Base-by-base conservation (phyloP, 1,140 invertebrate genomes). In the Charaxes varanes region DNA sequence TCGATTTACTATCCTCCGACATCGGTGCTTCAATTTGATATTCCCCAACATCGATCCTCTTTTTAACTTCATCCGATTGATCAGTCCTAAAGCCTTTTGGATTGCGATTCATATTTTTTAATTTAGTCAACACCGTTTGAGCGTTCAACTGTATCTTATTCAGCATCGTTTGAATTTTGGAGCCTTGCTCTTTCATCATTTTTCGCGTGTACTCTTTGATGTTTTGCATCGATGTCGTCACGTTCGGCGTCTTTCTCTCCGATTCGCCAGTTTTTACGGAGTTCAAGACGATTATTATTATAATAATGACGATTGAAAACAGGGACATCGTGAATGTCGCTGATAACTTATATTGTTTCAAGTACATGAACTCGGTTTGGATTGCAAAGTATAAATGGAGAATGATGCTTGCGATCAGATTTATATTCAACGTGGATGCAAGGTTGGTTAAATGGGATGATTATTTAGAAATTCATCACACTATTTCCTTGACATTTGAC, bases 401-500 rank as follows among this genome's bases (percentile, higher is more conserved):
- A 17, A 46, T 32, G 37, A 35, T 31, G 28, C 33, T 36, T 33
- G 19, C 5, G 43, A 42, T 40, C 38, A 17, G 32, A 32, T 63
- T 64, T 74, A 76, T 71, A 71, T 62, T 48, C 31, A 33, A 31
- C 13, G 43, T 33, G 15, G 33, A 43, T 65, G 52, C 57, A 43
- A 52, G 76, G 59, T 78, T 62, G 54, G 65, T 45, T 83, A 58
- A 41, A 28, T 62, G 16, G 24, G 31, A 49, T 78, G 72, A 82
- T 67, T 24, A 17, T 17, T 23, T n/a, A n/a, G n/a, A n/a, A n/a
- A n/a, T n/a, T n/a, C n/a, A n/a, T n/a, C n/a, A n/a, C n/a, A n/a
- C 31, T 52, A 33, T 66, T 60, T 43, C 62, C 65, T 70, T 81
- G 79, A 80, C 76, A 79, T 73, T 73, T 73, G 72, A 74, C 73